phyloP scores from a whole-genome alignment of 2,888 invertebrate species.

The Physocephala rufipes region DNA sequence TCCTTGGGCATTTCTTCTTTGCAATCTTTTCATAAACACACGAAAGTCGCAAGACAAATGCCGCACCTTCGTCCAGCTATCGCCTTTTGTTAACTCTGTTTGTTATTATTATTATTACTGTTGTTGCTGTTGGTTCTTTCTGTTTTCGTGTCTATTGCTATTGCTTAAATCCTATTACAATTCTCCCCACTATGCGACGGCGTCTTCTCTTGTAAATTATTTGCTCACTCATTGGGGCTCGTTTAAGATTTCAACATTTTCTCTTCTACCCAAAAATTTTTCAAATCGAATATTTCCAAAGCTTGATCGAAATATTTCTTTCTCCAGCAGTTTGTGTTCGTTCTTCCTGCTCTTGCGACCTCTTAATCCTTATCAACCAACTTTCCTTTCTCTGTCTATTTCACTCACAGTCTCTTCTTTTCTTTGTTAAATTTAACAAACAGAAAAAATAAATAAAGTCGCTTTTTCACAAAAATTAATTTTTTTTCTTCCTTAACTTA shows the following conservation, averaged over 20 bases:
- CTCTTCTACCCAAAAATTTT: conserved; percentile 16
- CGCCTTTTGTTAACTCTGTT: no score
- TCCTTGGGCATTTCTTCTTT: conserved; percentile 45
- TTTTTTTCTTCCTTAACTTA: conserved; percentile 42
- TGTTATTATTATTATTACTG: conserved; percentile 38
- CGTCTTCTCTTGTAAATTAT: conserved; percentile 45
- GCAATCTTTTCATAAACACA: conserved; percentile 16
- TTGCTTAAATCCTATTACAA: conserved; percentile 31
- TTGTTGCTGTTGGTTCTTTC: conserved; percentile 27
- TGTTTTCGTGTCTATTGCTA: conserved; percentile 31
- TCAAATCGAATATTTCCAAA: conserved; percentile 6
- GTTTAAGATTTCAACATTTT: conserved; percentile 39
- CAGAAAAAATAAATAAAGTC: conserved; percentile 37
- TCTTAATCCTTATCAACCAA: no score
- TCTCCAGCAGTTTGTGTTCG: background rate
- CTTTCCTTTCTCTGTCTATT: conserved; percentile 13
- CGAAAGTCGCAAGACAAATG: conserved; percentile 21
- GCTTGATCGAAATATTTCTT: conserved; percentile 2
- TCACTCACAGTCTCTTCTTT: conserved; percentile 35
- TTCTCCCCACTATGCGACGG: conserved; percentile 43
- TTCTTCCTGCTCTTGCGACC: conserved; percentile 16
- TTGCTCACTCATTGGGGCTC: conserved; percentile 45
- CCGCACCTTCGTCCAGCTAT: conserved; percentile 27
- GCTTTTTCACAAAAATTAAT: conserved; percentile 43
- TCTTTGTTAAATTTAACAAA: conserved; percentile 43